A percentile compares a stretch with the other conserved stretches of the same genome.
phyloP scores from a whole-genome alignment of 2,888 invertebrate species.

The Neoitamus cyanurus region DNA sequence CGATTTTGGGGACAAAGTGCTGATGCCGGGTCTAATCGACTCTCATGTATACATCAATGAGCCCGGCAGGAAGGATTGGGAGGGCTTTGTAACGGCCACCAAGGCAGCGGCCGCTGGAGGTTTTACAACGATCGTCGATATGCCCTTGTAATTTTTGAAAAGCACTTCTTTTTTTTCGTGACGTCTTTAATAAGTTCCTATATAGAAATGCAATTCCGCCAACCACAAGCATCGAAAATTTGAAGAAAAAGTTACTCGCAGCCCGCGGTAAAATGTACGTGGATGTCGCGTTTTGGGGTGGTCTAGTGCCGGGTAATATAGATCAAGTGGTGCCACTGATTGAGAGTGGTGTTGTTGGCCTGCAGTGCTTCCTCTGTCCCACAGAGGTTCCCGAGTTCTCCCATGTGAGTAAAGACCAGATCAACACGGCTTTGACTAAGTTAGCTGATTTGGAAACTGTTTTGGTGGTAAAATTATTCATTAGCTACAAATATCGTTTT shows the following conservation, averaged over 20 bases:
- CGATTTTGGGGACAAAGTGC: constrained; percentile 68
- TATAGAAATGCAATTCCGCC: constrained; percentile 77
- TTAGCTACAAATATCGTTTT: neutral
- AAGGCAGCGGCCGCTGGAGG: constrained; percentile 79
- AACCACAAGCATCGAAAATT: constrained; percentile 73
- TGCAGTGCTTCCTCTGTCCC: constrained; percentile 78
- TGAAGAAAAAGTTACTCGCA: constrained; percentile 71
- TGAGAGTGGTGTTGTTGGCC: constrained; percentile 76
- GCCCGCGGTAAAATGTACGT: constrained; percentile 73
- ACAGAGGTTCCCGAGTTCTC: constrained; percentile 78
- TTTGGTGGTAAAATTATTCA: constrained; percentile 70
- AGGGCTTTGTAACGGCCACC: constrained; percentile 78
- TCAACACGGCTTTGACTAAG: constrained; percentile 70
- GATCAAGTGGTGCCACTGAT: constrained; percentile 71
- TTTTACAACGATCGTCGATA: constrained; percentile 77
- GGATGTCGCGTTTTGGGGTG: constrained; percentile 84
- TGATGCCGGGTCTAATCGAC: constrained; percentile 79
- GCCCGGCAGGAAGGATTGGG: constrained; percentile 78
- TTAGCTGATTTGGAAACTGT: constrained; percentile 72
- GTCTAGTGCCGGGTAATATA: constrained; percentile 76
- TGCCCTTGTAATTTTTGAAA: constrained; percentile 72
- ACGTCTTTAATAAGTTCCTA: neutral
- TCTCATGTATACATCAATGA: constrained; percentile 81
- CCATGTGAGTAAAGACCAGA: constrained; percentile 70
- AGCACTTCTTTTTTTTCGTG: neutral